Percentiles rank a stretch among this genome's conserved stretches.
Evolutionary conservation across 2,888 invertebrate genomes (phyloP).

Genomic region (Therioaphis trifolii): DNA sequence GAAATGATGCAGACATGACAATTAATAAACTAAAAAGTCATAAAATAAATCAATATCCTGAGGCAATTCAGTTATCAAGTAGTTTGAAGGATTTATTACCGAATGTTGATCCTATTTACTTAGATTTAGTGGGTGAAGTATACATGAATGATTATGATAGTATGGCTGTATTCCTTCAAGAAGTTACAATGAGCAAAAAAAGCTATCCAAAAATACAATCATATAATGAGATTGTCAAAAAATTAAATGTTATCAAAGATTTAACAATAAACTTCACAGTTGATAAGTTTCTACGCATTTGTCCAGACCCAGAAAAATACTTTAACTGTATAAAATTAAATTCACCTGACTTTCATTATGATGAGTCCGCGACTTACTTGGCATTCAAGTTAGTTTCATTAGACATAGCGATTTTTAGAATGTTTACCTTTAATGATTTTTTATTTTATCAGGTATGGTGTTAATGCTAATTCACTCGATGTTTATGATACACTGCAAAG

Average conservation of each 20-base stretch:
- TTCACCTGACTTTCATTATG: not conserved
- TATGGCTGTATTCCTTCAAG: constrained; percentile 1
- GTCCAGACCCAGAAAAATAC: constrained; percentile 69
- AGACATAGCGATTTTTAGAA: too few species aligned
- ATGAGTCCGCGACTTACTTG: constrained; percentile 39
- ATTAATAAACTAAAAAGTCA: not conserved
- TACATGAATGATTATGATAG: constrained; percentile 63
- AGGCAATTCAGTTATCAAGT: not conserved
- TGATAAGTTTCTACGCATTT: constrained; percentile 69
- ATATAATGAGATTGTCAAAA: constrained; percentile 66
- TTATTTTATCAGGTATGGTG: too few species aligned
- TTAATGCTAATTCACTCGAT: too few species aligned
- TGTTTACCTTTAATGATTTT: too few species aligned
- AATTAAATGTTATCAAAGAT: not conserved
- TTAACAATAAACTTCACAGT: constrained; percentile 69
- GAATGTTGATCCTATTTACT: constrained; percentile 68
- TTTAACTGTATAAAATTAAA: constrained; percentile 67
- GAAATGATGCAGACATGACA: not conserved
- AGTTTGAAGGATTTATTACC: constrained; percentile 67
- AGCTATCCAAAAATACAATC: constrained; percentile 61
- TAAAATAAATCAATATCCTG: not conserved
- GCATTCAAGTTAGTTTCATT: constrained; percentile 1
- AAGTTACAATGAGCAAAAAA: constrained; percentile 25
- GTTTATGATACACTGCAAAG: too few species aligned
- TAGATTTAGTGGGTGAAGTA: constrained; percentile 60